phyloP scores from a whole-genome alignment of 1,140 invertebrate genomes.

The Yoshiicerus persimilis region DNA sequence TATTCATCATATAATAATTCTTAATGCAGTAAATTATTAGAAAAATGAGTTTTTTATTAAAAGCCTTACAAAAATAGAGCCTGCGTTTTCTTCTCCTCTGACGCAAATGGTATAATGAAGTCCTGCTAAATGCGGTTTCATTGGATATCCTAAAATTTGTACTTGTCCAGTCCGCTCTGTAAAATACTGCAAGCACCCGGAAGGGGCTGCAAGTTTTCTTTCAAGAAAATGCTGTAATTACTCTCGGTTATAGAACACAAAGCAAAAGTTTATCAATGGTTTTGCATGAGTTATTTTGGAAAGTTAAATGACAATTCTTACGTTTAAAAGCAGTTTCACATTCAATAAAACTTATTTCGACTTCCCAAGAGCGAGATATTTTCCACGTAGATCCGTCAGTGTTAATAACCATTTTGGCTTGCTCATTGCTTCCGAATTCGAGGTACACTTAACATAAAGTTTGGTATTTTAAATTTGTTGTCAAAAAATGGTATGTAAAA shows the following conservation, averaged over 20 bases:
- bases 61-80: constrained; percentile 41
- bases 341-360: constrained; percentile 39
- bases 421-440: constrained; percentile 42
- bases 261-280: neutral
- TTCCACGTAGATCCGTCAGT: constrained; percentile 32
- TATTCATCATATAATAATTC: no score
- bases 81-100: constrained; percentile 41
- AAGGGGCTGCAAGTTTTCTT: constrained; percentile 34
- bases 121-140: constrained; percentile 45
- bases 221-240: neutral
- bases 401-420: constrained; percentile 38
- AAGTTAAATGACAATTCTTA: neutral
- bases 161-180: constrained; percentile 35
- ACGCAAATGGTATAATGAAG: constrained; percentile 47
- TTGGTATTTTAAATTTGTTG: no score
- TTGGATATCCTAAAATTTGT: constrained; percentile 41
- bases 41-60: neutral
- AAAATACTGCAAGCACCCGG: constrained; percentile 47
- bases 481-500: neutral
- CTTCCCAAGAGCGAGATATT: constrained; percentile 35
- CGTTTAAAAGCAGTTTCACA: constrained; percentile 40
- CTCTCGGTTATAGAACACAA: no score
- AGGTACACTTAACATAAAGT: constrained; percentile 49
- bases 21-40: no score
- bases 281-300: neutral